Base-by-base conservation (phyloP, 2,797 vertebrate species). In the Coccyzus lansbergi region DNA sequence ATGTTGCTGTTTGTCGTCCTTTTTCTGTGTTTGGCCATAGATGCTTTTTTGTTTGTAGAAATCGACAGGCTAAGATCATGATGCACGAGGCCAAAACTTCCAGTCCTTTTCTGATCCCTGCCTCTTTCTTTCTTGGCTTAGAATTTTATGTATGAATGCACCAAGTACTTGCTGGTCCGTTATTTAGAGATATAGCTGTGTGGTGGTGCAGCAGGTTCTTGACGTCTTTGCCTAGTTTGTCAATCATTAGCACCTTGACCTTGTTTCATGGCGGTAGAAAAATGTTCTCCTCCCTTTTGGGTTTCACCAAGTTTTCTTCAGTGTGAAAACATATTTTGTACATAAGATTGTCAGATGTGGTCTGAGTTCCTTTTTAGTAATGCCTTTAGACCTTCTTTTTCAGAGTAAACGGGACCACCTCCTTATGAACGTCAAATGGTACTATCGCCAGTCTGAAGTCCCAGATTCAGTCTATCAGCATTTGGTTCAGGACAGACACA, bases 331-430 rank as follows among this genome's bases (percentile, higher is more conserved):
- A 26, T 11, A 33, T 62, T 16, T 24, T 62, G 20, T 55, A 9
- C 71, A 68, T 68, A 42, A 63, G 71, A 3, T 5, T 80, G 81
- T 29, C 63, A 44, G 34, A 31, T 69, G 53, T 17, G 68, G 36
- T 82, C 58, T 21, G 48, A 9, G 86, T 86, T 58, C 74, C 78
- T 90, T 53, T 77, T 59, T 90, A 95, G 90, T 98, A 96, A 95
- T 78, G 75, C 88, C 83, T 96, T 18, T 90, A 86, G 96, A 93
- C 89, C 87, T 97, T 98, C 87, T 98, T 95, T 98, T 98, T 83
- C 98, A 99, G 99, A 99, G 99, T 97, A 99, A 99, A 98, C 98
- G 99, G 98, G 99, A 99, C 98, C 99, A 99, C 97, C 99, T 99
- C 96, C 98, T 99, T 96, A 99, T 99, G 99, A 99, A 99, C 96